phyloP scores from a whole-genome alignment of 1,140 invertebrate genomes.

The Subanguina moxae region DNA sequence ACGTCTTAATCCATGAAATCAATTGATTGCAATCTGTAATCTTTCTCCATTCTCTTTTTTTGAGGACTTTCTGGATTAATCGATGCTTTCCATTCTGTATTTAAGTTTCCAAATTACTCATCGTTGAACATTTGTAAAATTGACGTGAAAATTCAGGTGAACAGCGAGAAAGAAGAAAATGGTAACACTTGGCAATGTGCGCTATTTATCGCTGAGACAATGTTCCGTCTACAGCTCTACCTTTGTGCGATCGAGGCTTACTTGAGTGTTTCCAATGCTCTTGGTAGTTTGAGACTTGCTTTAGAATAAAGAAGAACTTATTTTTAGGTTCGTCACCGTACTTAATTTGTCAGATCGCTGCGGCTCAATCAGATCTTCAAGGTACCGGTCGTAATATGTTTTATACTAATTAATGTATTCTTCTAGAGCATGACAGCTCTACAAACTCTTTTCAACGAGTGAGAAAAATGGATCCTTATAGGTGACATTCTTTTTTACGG shows the following conservation, averaged over 20 bases:
- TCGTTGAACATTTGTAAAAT: too few relatives aligned
- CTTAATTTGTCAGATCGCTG: conserved; percentile 38
- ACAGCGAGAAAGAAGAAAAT: conserved; percentile 26
- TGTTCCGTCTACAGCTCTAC: conserved; percentile 40
- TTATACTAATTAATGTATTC: conserved; percentile 21
- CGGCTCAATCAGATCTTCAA: conserved; percentile 40
- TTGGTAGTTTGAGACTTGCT: conserved; percentile 5
- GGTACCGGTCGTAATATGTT: conserved; percentile 18
- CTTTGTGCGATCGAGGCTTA: conserved; percentile 39
- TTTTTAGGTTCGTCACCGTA: conserved; percentile 28
- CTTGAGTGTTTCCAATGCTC: conserved; percentile 11
- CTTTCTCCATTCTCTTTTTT: too few relatives aligned
- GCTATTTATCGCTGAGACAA: conserved; percentile 39
- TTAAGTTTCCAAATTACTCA: too few relatives aligned
- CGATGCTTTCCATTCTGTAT: conserved; percentile 37
- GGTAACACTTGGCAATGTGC: conserved; percentile 35
- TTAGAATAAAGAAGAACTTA: too few relatives aligned
- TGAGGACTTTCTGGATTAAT: conserved; percentile 20
- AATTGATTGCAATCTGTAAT: too few relatives aligned
- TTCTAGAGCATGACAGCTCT: conserved; percentile 49
- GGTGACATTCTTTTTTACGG: neutral
- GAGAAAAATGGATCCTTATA: conserved; percentile 46
- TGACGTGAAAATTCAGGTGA: conserved; percentile 22
- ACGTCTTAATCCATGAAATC: too few relatives aligned
- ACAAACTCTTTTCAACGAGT: conserved; percentile 45